Evolutionary conservation across 2,797 vertebrate genomes (phyloP).

Genomic region (Peromyscus melanophrys): DNA sequence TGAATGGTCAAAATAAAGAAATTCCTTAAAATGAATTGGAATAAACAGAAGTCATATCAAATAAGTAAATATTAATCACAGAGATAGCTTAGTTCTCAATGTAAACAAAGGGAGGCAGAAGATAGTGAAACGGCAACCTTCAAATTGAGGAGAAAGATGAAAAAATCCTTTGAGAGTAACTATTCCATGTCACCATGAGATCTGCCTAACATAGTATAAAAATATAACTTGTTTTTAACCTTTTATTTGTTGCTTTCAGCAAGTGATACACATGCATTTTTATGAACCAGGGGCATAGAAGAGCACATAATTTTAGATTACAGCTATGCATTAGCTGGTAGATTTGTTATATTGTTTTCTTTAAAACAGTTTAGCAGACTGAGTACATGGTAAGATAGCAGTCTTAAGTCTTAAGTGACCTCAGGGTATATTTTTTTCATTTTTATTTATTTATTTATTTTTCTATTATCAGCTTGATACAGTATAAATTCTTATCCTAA

Average conservation of each 20-base stretch:
- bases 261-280: background rate
- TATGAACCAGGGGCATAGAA: background rate
- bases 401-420: too few relatives aligned
- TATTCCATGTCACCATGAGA: background rate
- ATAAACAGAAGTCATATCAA: background rate
- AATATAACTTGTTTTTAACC: background rate
- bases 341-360: too few relatives aligned
- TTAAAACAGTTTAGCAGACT: too few relatives aligned
- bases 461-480: too few relatives aligned
- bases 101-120: background rate
- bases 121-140: background rate
- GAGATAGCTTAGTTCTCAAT: background rate
- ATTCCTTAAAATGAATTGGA: background rate
- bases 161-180: background rate
- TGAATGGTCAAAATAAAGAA: background rate
- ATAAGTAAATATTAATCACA: background rate
- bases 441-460: too few relatives aligned
- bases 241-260: background rate
- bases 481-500: too few relatives aligned
- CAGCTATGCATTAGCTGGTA: background rate
- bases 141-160: background rate
- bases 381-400: too few relatives aligned
- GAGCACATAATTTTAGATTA: background rate
- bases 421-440: too few relatives aligned
- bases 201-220: background rate